Evolutionary conservation across 2,888 invertebrate genomes (phyloP), one percentile per base, ranked within the genome.

Genomic region (Athripsodes cinereus): DNA sequence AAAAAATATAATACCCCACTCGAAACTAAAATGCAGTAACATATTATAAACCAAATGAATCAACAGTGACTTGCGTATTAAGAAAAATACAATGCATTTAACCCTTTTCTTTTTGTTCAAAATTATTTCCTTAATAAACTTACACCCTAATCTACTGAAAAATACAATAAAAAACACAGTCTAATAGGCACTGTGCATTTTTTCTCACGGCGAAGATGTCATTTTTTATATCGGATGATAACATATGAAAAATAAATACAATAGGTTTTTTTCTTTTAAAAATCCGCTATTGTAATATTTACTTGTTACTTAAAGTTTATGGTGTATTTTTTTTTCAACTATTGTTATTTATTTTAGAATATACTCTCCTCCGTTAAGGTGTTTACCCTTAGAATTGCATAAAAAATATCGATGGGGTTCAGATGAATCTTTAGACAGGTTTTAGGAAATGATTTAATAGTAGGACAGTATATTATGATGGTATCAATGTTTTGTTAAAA

Each of bases 71-170:
- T 62, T 58, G 62, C 59, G 52, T 49, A 59, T 57, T 52, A 35
- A 26, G 34, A 52, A 51, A 55, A 57, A 59, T 52, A 59, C 40
- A 40, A 40, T 40, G 31, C 31, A 35, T 34, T 55, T 52, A 63
- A 63, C 63, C 63, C 63, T 63, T 63, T 60, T 46, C 57, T 13
- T 40, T 40, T 40, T 40, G 40, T 40, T 13, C 2, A 40, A 40
- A 60, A 63, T 61, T 59, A 63, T 57, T 63, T 63, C 61, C 63
- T 61, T 52, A 47, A 53, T 59, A 57, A 34, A 57, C 40, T 57
- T 57, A 52, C 57, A 52, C 16, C 31, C 21, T 50, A 52, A 57
- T 52, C 57, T 31, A 22, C 11, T 20, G 20, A 3, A 20, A 11
- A 20, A 8, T 20, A 47, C 19, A 20, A 18, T 35, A 55, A 55